phyloP scores from a whole-genome alignment of 2,888 invertebrate species.

The Mythimna vitellina region DNA sequence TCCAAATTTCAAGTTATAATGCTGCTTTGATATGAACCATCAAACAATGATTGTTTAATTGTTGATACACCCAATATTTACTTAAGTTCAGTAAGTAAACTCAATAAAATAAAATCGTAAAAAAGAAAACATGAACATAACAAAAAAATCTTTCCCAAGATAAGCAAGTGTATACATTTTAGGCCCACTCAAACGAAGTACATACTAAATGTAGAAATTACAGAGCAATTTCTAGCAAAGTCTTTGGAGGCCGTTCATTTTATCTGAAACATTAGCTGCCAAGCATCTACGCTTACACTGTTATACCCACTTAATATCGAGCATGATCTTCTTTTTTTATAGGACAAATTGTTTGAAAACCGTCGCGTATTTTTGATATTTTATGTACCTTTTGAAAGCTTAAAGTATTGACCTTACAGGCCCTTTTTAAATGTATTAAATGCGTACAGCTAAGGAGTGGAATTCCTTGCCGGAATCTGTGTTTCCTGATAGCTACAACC shows the following conservation, averaged over 20 bases:
- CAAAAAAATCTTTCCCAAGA: slow-evolving; percentile 8
- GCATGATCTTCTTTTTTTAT: slow-evolving; percentile 34
- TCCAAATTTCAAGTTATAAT: no score
- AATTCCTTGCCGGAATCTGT: no score
- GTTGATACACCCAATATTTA: neutral
- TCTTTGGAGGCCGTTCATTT: slow-evolving; percentile 76
- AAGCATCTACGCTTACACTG: slow-evolving; percentile 57
- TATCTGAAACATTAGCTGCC: slow-evolving; percentile 73
- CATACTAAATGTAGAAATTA: slow-evolving; percentile 77
- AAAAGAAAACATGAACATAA: neutral
- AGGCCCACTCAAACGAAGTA: slow-evolving; percentile 65
- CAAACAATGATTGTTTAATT: no score
- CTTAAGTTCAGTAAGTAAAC: neutral
- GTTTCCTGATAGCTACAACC: no score
- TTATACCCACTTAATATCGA: slow-evolving; percentile 56
- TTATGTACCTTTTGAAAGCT: slow-evolving; percentile 2
- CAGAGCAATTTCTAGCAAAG: slow-evolving; percentile 75
- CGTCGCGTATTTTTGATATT: slow-evolving; percentile 10
- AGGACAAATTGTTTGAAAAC: slow-evolving; percentile 12
- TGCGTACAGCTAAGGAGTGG: no score
- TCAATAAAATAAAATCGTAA: neutral
- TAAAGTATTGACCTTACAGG: neutral
- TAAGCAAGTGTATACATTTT: slow-evolving; percentile 66
- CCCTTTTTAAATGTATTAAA: no score
- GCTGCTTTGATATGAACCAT: no score